Base-by-base conservation (phyloP, 2,797 vertebrate genomes). In the Macrochelys suwanniensis region DNA sequence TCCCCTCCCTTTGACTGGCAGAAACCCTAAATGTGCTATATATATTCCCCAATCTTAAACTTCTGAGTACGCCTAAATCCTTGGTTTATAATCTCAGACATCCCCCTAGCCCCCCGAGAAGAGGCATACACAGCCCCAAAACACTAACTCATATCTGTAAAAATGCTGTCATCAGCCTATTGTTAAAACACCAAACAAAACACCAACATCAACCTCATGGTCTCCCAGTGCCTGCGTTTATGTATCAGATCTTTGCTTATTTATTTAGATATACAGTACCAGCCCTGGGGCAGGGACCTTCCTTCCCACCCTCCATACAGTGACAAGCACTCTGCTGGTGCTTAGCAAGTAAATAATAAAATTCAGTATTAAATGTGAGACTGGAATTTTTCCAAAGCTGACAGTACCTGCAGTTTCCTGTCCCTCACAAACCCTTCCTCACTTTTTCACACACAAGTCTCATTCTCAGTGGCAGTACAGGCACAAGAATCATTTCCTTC, bases 371-470 rank as follows among this genome's bases (percentile, higher is more conserved):
- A 37, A 50, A 87, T 19, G 49, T 17, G 83, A 94, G 79, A 84
- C 19, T 49, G 26, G 37, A 93, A 74, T 78, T 82, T 85, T 89
- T 93, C 90, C 94, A 94, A 93, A 94, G 33, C 68, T 71, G 68
- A 71, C 92, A 89, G 85, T 0, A 7, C 78, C 45, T 91, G 89
- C 77, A 88, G 89, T 79, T 15, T 74, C 88, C 87, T 88, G 90
- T 90, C 91, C 82, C 84, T 74, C 54, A 89, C 71, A 91, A 78
- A 94, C 85, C 78, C 65, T 82, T 89, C 95, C 89, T 93, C 84
- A 80, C 85, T 47, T 84, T 94, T 88, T 89, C 80, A 28, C 77
- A 82, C 42, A 85, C 25, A 94, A 91, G 82, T 86, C 85, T 94
- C 95, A 89, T 78, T 71, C 37, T 71, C 10, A 42, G 68, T 17